Evolutionary conservation across 35 echinoderm and acorn worm species (phyloP), one percentile per base, ranked within the genome.

Genomic region (Lytechinus pictus): DNA sequence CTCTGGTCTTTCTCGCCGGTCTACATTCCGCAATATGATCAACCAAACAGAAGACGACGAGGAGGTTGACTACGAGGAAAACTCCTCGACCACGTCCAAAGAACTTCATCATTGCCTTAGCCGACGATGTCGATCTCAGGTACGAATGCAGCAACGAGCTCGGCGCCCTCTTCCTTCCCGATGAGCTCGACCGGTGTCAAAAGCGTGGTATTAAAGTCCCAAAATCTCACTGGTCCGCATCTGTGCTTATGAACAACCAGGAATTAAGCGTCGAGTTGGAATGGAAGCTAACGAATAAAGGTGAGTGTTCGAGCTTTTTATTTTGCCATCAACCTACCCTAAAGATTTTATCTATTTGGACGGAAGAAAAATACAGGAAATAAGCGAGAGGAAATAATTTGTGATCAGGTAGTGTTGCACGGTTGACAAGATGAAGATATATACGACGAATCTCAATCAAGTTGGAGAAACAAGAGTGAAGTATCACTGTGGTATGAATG

Each of bases 11-110:
- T 44, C 92, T 93, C 9, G 92, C 92, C 53, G 92, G 92, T 24
- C 92, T 93, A 93, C 92, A 55, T 93, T 93, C 92, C 92, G 54
- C 92, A 19, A 53, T 54, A 57, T 93, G 52, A 19, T 54, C 92
- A 33, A 93, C 92, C 54, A 57, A 93, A 27, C 53, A 93, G 52
- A 93, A 54, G 10, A 93, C 55, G 27, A 93, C 55, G 55, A 93
- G 4, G 11, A 93, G 55, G 92, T 57, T 93, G 54, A 93, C 11
- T 6, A 93, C 27, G n/a, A 93, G 53, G 27, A 93, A 93, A 14
- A 55, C 53, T 93, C 92, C 92, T 28, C 52, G 52, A 0, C n/a
- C n/a, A 57, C 56, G 55, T 28, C 29, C 52, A 14, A 55, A 12
- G 55, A 93, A 93, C 54, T 93, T 93, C 92, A 93, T 93, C 52